Base-by-base conservation (phyloP, 2,888 invertebrate genomes). In the Callinectes sapidus region DNA sequence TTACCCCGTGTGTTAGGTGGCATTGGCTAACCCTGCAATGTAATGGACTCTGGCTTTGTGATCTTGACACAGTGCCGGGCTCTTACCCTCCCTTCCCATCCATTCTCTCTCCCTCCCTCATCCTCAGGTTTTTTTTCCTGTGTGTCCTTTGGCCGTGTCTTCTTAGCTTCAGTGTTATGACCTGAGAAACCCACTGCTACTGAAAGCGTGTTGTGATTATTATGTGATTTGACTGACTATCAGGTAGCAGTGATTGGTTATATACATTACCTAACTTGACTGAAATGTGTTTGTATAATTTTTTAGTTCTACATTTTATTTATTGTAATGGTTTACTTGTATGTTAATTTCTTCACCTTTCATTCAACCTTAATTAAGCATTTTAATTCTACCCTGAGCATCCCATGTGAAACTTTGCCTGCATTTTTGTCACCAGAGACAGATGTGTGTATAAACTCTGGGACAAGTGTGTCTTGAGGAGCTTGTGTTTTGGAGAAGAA, bases 11-110 rank as follows among this genome's bases (percentile, higher is more conserved):
- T 81, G 81, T 35, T 81, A 81, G 81, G 81, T 35, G 81, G 81
- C 81, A 35, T 81, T 81, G 81, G 35, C 81, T 81, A 81, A 81
- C 81, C 35, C 81, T 81, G 81, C 81, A 35, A 32, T 81, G 81
- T 81, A 16, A 10, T 32, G 14, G 16, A 81, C 18, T 28, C 81
- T 35, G 35, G 35, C 81, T 81, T 35, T 32, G 35, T 81, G 81
- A 32, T 16, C 16, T 18, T 16, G 35, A n/a, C 35, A 18, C 81
- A 35, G 14, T 81, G 81, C 14, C 35, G 32, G 28, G 13, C 39
- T 66, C 66, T 71, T 42, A 32, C 89, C 28, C 90, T 42, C 71
- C 42, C 39, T 71, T 18, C 39, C 23, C 42, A 2, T 18, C 18
- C 23, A 8, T 23, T n/a, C 48, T 77, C 90, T 42, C n/a, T 77